Evolutionary conservation across 2,888 invertebrate species (phyloP), one percentile per base, ranked within the genome.

Genomic region (Andrena camellia): DNA sequence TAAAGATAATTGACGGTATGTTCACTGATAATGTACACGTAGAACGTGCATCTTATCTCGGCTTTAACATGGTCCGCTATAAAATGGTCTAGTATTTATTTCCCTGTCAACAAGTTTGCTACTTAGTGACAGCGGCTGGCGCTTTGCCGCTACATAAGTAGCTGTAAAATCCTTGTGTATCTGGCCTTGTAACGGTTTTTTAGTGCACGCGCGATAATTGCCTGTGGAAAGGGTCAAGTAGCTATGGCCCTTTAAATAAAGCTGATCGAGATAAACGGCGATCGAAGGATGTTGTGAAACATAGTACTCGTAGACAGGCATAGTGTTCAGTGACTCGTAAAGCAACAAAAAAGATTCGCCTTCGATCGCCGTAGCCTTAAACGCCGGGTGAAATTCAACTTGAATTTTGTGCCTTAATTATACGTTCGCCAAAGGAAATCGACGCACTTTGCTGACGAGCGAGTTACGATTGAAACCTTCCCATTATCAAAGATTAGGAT

Each of bases 221-320:
- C 57, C 69, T 62, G 71, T 73, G 57, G 42, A 54, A 81, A 76
- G 80, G 72, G 81, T 86, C 78, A 78, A 86, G 26, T 78, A 75
- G 67, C 33, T 52, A 57, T 78, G 75, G 73, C 66, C 79, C 79
- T 81, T 84, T 80, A 81, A 87, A 78, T 23, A 64, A 69, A 75
- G 57, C 54, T 35, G 35, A 54, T 54, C 26, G 29, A 48, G 57
- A 76, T 64, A 29, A 80, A 78, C 59, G 13, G 26, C 42, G 26
- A 42, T 23, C 26, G 63, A 66, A 66, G 68, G 35, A 67, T 73
- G 1, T 73, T 76, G 75, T 31, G 68, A 84, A 78, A 80, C 31
- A 29, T 50, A 54, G 35, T n/a, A 17, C 31, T 57, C 33, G 17
- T 35, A 6, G 62, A 70, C 23, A 42, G 31, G 2, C 33, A 20